These are phyloP conservation scores for Agonopterix arenella DNA, from an alignment of 2,888 invertebrate species.

Conservation along the genomic window DNA sequence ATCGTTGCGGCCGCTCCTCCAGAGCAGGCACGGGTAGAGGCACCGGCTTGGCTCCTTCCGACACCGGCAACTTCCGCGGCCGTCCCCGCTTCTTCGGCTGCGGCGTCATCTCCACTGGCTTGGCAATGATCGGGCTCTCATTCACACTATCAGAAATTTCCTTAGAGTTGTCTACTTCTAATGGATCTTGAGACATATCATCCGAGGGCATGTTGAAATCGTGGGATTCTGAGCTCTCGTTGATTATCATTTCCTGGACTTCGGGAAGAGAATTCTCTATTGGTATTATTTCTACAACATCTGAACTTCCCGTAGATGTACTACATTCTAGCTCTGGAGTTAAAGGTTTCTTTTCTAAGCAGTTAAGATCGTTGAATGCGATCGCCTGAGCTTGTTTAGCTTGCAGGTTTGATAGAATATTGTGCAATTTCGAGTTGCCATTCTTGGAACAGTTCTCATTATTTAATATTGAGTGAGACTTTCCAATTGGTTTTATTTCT, in stretches of 20 bases:
- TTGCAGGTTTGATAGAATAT: slow-evolving; percentile 64
- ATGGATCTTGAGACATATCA: slow-evolving; percentile 63
- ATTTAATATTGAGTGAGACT: slow-evolving; percentile 49
- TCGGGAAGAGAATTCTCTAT: slow-evolving; percentile 46
- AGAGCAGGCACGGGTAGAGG: slow-evolving; percentile 54
- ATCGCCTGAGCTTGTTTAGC: slow-evolving; percentile 57
- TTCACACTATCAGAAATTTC: slow-evolving; percentile 16
- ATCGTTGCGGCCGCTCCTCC: slow-evolving; percentile 67
- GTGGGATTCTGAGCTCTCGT: slow-evolving; percentile 63
- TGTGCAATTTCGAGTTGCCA: slow-evolving; percentile 70
- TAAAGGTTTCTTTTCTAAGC: slow-evolving; percentile 40
- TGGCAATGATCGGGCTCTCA: slow-evolving; percentile 29
- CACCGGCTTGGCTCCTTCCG: slow-evolving; percentile 47
- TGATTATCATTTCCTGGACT: slow-evolving; percentile 61
- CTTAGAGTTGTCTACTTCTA: slow-evolving; percentile 50
- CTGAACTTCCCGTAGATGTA: slow-evolving; percentile 54
- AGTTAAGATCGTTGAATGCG: slow-evolving; percentile 45
- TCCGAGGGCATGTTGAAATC: slow-evolving; percentile 49
- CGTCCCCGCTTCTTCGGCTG: slow-evolving; percentile 68
- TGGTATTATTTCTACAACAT: slow-evolving; percentile 39
- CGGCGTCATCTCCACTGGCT: slow-evolving; percentile 47
- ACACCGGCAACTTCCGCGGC: slow-evolving; percentile 59
- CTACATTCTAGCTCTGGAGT: slow-evolving; percentile 49
- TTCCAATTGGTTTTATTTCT: slow-evolving; percentile 44
- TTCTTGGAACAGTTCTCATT: slow-evolving; percentile 70